These are phyloP conservation scores for Lepisosteus oculatus DNA, from an alignment of 2,113 vertebrate species.

Conservation along the genomic window DNA sequence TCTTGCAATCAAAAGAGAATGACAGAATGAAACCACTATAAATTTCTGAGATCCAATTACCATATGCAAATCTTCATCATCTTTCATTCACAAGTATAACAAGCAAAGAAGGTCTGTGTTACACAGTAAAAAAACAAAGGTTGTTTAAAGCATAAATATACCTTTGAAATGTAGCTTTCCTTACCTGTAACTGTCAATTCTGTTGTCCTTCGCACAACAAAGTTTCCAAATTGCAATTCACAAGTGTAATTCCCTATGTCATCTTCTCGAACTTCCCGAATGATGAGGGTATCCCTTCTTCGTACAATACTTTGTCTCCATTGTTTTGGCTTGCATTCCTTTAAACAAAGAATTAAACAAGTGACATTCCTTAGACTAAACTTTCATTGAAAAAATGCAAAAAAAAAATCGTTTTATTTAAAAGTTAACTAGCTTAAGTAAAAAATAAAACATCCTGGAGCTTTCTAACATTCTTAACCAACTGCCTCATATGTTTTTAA, in stretches of 20 bases:
- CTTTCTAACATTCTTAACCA: not conserved
- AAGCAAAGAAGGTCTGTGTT: not conserved
- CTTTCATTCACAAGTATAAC: not conserved
- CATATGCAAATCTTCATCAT: not conserved
- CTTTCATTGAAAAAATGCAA: not conserved
- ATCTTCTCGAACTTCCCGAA: conserved; percentile 91
- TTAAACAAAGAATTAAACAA: conserved; percentile 28
- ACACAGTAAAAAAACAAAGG: too few relatives aligned
- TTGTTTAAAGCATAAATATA: not conserved
- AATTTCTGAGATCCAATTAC: too few relatives aligned
- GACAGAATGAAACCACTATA: not conserved
- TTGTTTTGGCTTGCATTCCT: conserved; percentile 88
- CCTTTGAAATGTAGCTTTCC: not conserved
- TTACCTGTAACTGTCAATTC: conserved; percentile 96
- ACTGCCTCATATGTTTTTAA: not conserved
- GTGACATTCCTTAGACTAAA: conserved; percentile 16
- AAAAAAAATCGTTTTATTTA: not conserved
- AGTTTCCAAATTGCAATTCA: conserved; percentile 89
- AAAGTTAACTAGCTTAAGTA: not conserved
- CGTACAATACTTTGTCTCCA: conserved; percentile 87
- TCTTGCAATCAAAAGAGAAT: not conserved
- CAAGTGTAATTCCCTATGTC: conserved; percentile 99
- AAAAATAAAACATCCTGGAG: not conserved
- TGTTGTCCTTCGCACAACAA: conserved; percentile 91
- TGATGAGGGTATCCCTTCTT: conserved; percentile 80